These are phyloP conservation scores for Listronotus oregonensis DNA, from an alignment of 1,140 invertebrate species.

Conservation along the genomic window DNA sequence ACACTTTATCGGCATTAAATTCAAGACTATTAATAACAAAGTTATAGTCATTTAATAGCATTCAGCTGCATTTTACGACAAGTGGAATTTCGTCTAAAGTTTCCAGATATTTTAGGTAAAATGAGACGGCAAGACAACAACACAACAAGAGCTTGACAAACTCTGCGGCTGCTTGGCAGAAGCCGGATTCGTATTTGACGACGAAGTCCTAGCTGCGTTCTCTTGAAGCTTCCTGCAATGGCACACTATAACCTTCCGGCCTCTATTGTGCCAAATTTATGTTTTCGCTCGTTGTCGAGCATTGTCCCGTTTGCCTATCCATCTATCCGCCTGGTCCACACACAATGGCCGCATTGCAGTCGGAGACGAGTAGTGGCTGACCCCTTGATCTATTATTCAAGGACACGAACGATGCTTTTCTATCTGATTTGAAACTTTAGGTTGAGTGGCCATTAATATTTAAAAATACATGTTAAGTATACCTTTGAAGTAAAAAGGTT, in stretches of 20 bases:
- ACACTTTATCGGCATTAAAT: no score
- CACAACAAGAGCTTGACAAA: slow-evolving; percentile 18
- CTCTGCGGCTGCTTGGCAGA: slow-evolving; percentile 14
- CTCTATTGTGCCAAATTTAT: slow-evolving; percentile 34
- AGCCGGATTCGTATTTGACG: slow-evolving; percentile 20
- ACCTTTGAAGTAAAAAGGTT: no score
- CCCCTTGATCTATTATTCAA: slow-evolving; percentile 31
- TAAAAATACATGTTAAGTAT: no score
- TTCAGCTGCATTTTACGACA: slow-evolving; percentile 2
- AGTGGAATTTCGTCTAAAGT: slow-evolving; percentile 11
- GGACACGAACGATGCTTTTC: slow-evolving; percentile 4
- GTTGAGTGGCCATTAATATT: background rate
- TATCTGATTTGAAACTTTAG: slow-evolving; percentile 12
- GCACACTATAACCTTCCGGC: slow-evolving; percentile 28
- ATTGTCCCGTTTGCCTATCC: slow-evolving; percentile 33
- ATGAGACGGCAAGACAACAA: slow-evolving; percentile 6
- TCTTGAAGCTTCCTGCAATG: slow-evolving; percentile 31
- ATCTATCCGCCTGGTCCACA: slow-evolving; percentile 24
- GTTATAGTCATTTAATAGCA: slow-evolving; percentile 5
- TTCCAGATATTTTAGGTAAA: slow-evolving; percentile 21
- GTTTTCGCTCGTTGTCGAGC: slow-evolving; percentile 27
- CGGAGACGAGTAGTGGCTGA: slow-evolving; percentile 22
- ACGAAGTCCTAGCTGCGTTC: slow-evolving; percentile 23
- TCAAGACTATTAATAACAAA: background rate
- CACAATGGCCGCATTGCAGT: slow-evolving; percentile 37